phyloP scores from a whole-genome alignment of 1,140 invertebrate genomes.

The Rhynchophorus ferrugineus region DNA sequence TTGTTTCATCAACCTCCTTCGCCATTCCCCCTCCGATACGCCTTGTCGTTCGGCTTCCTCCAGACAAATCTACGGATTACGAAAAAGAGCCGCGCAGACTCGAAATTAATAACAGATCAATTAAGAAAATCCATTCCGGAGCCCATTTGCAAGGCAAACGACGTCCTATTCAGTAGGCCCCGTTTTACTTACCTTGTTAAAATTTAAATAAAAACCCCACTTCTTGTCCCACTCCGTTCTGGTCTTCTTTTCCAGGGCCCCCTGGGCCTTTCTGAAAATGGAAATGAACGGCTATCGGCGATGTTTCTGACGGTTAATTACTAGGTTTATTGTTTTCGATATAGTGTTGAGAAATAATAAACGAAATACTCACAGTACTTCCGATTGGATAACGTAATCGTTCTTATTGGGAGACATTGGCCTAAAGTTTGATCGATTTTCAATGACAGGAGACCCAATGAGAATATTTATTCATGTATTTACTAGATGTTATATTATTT shows the following conservation, averaged over 20 bases:
- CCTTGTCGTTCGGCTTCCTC: conserved; percentile 15
- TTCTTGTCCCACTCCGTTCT: conserved; percentile 22
- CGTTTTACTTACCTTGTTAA: conserved; percentile 19
- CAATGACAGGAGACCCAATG: too few relatives aligned
- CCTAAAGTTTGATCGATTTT: background rate
- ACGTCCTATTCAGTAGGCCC: background rate
- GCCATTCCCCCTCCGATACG: conserved; percentile 11
- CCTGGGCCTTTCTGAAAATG: conserved; percentile 20
- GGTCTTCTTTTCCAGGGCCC: conserved; percentile 20
- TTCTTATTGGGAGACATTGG: background rate
- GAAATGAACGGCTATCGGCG: conserved; percentile 4
- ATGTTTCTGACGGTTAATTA: too few relatives aligned
- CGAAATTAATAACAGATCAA: too few relatives aligned
- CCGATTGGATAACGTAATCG: background rate
- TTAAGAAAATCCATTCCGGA: too few relatives aligned
- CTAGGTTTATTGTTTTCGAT: too few relatives aligned
- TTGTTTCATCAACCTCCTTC: conserved; percentile 4
- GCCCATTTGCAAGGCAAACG: background rate
- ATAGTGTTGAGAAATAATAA: too few relatives aligned
- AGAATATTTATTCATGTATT: too few relatives aligned
- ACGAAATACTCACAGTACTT: background rate
- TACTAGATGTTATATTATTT: too few relatives aligned
- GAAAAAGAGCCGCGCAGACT: too few relatives aligned
- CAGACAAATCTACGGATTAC: conserved; percentile 4
- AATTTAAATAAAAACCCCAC: conserved; percentile 24